Evolutionary conservation across 2,888 invertebrate species (phyloP).

Genomic region (Parnassius smintheus): DNA sequence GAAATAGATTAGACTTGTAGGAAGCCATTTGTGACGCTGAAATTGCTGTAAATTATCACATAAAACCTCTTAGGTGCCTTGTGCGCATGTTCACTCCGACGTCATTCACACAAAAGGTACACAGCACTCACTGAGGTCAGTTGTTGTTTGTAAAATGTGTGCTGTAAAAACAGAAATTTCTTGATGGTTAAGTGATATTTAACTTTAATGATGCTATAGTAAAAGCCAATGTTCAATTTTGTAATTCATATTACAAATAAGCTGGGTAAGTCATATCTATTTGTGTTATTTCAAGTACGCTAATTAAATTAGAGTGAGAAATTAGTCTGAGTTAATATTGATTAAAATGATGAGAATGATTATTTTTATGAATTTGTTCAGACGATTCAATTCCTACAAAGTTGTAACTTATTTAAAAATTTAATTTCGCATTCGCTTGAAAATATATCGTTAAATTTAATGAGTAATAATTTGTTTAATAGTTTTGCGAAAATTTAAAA

Average conservation of each 20-base stretch:
- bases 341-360: slow-evolving; percentile 11
- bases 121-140: slow-evolving; percentile 42
- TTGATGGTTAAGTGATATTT: not conserved
- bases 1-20: not conserved
- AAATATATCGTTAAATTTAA: no score
- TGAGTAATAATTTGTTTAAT: no score
- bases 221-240: not conserved
- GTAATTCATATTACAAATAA: not conserved
- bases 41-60: not conserved
- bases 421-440: no score
- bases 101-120: slow-evolving; percentile 45
- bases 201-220: slow-evolving; percentile 4
- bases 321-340: slow-evolving; percentile 29
- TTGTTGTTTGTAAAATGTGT: slow-evolving; percentile 35
- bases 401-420: no score
- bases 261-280: slow-evolving; percentile 11
- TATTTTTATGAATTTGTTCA: not conserved
- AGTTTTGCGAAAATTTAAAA: no score
- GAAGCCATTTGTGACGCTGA: not conserved
- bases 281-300: not conserved
- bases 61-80: slow-evolving; percentile 2
- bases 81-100: slow-evolving; percentile 49
- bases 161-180: slow-evolving; percentile 6
- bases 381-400: no score
- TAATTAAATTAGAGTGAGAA: slow-evolving; percentile 27